A percentile compares a stretch with the other conserved stretches of the same genome.
These are phyloP conservation scores for Acanthosoma haemorrhoidale DNA, from an alignment of 2,888 invertebrate species.

Conservation along the genomic window DNA sequence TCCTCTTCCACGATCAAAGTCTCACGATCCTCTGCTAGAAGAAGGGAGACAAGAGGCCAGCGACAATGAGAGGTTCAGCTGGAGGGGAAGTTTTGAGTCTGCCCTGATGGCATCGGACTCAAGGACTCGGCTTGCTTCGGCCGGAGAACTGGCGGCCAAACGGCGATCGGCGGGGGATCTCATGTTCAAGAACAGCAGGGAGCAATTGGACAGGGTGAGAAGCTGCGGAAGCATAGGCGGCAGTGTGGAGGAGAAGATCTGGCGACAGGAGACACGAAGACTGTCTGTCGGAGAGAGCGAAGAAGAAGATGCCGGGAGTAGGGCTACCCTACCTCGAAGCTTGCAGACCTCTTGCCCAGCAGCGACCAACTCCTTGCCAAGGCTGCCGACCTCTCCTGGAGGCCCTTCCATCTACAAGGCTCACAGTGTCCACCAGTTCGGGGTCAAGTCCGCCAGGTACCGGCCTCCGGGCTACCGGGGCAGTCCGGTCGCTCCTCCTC, in stretches of 20 bases:
- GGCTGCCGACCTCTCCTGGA: conserved; percentile 61
- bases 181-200: conserved; percentile 71
- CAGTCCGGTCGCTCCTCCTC: conserved; percentile 48
- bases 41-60: conserved; percentile 63
- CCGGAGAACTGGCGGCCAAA: conserved; percentile 66
- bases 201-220: conserved; percentile 64
- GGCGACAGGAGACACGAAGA: conserved; percentile 46
- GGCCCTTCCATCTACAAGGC: conserved; percentile 55
- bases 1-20: conserved; percentile 69
- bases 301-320: conserved; percentile 47
- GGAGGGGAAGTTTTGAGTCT: conserved; percentile 90
- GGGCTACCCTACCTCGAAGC: conserved; percentile 60
- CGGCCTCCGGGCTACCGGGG: conserved; percentile 74
- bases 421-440: conserved; percentile 57
- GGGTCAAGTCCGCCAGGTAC: conserved; percentile 79
- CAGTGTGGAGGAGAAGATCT: conserved; percentile 52
- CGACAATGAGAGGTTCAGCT: conserved; percentile 83
- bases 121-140: conserved; percentile 56
- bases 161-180: conserved; percentile 78
- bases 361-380: conserved; percentile 61
- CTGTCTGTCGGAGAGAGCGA: conserved; percentile 54
- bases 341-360: conserved; percentile 49
- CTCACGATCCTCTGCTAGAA: conserved; percentile 71
- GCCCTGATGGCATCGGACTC: conserved; percentile 82
- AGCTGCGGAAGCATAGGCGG: conserved; percentile 83